Evolutionary conservation across 2,113 vertebrate genomes (phyloP).

Genomic region (Anoplopoma fimbria): DNA sequence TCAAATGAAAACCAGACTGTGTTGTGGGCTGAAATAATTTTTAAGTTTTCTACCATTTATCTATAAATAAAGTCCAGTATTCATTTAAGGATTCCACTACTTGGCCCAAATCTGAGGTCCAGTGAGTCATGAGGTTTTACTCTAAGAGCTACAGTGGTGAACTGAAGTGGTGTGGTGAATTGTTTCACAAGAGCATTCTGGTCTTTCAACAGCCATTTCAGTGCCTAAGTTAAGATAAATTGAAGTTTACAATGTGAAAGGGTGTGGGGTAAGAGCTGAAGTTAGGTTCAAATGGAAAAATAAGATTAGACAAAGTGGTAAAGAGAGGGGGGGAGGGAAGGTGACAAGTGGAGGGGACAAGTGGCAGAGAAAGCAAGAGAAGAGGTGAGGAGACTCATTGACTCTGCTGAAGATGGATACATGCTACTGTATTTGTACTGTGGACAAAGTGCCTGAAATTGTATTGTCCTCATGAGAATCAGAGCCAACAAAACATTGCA

Average conservation of each 20-base stretch:
- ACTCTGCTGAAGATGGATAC: background rate
- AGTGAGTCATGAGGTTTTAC: conserved; percentile 19
- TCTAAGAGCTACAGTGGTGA: too few relatives aligned
- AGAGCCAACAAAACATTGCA: background rate
- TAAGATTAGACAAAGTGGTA: background rate
- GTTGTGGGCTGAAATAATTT: background rate
- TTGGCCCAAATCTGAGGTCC: background rate
- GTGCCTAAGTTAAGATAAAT: background rate
- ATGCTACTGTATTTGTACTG: too few relatives aligned
- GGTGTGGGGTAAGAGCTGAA: background rate
- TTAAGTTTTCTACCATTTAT: background rate
- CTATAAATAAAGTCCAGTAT: background rate
- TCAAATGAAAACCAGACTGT: too few relatives aligned
- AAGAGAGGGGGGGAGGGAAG: background rate
- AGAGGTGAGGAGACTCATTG: background rate
- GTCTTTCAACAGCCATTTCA: background rate
- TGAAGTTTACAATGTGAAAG: background rate
- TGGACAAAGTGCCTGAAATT: too few relatives aligned
- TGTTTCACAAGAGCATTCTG: too few relatives aligned
- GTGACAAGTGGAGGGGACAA: background rate
- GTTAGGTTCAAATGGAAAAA: background rate
- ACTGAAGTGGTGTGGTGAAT: too few relatives aligned
- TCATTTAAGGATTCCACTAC: background rate
- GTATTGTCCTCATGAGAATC: too few relatives aligned
- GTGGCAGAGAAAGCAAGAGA: background rate